A percentile compares a stretch with the other conserved stretches of the same genome.
These are phyloP conservation scores for Harpalus rubripes DNA, from an alignment of 2,888 invertebrate genomes.

Conservation along the genomic window DNA sequence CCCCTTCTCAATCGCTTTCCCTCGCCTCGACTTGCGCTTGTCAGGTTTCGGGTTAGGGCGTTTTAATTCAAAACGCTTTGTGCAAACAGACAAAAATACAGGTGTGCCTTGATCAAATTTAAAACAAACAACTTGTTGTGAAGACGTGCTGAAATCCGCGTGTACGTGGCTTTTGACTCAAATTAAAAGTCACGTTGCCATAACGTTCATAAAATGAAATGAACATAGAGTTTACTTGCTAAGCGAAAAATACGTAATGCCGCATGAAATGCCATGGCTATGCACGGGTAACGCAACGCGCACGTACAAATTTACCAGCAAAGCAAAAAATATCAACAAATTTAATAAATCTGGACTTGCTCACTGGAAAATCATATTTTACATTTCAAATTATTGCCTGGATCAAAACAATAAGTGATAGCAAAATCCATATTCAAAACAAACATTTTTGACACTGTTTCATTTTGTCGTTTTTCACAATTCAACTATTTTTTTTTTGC, in stretches of 20 bases:
- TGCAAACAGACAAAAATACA: slow-evolving; percentile 51
- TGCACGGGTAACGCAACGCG: neutral
- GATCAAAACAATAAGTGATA: slow-evolving; percentile 14
- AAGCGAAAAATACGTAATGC: slow-evolving; percentile 9
- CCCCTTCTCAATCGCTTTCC: neutral
- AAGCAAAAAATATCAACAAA: neutral
- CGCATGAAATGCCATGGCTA: neutral
- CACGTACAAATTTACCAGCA: neutral
- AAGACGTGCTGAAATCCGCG: slow-evolving; percentile 48
- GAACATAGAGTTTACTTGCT: slow-evolving; percentile 27
- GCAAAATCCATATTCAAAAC: slow-evolving; percentile 7
- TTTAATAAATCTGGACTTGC: slow-evolving; percentile 11
- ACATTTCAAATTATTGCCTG: slow-evolving; percentile 7
- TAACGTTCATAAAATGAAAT: slow-evolving; percentile 20
- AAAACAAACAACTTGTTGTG: slow-evolving; percentile 58
- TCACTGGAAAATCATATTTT: slow-evolving; percentile 18
- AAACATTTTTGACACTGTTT: neutral
- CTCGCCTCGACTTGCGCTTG: neutral
- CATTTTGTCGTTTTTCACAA: slow-evolving; percentile 55
- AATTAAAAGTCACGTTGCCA: slow-evolving; percentile 19
- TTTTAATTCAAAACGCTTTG: slow-evolving; percentile 39
- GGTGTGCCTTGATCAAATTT: slow-evolving; percentile 55
- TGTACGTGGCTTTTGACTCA: slow-evolving; percentile 33
- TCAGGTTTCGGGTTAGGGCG: slow-evolving; percentile 23
- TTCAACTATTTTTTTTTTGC: neutral